phyloP scores from a whole-genome alignment of 2,113 vertebrate genomes.

The Propithecus coquereli region DNA sequence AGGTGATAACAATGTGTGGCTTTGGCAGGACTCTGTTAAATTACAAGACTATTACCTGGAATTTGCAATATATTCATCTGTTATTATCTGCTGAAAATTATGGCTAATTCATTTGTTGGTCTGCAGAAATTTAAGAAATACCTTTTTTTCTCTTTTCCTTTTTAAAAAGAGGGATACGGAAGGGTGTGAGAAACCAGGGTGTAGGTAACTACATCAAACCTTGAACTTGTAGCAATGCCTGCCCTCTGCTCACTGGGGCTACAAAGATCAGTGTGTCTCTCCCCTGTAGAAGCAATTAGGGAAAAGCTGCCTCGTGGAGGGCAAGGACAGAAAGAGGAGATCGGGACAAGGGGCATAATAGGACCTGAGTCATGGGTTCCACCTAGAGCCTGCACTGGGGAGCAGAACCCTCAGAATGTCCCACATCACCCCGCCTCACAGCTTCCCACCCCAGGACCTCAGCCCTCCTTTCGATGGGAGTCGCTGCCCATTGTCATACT shows the following conservation, averaged over 20 bases:
- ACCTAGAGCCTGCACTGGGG: neutral
- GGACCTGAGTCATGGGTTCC: neutral
- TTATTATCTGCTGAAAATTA: neutral
- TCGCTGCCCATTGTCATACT: neutral
- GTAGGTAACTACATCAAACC: too few relatives aligned
- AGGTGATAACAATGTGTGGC: neutral
- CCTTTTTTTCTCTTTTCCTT: neutral
- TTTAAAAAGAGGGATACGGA: neutral
- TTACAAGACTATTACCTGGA: neutral
- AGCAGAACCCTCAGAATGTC: neutral
- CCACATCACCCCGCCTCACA: rapidly evolving
- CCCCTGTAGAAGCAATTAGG: neutral
- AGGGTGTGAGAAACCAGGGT: neutral
- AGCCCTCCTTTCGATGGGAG: neutral
- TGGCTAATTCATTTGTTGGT: neutral
- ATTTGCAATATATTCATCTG: neutral
- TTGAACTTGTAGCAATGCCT: rapidly evolving
- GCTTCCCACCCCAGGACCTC: neutral
- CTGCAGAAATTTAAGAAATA: neutral
- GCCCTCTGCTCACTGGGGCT: neutral
- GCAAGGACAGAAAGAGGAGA: neutral
- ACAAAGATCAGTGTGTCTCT: neutral
- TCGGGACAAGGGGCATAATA: neutral
- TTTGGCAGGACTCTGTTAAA: neutral
- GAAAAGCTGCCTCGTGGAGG: neutral